Evolutionary conservation across 2,113 vertebrate species (phyloP).

Genomic region (Callocephalon fimbriatum): DNA sequence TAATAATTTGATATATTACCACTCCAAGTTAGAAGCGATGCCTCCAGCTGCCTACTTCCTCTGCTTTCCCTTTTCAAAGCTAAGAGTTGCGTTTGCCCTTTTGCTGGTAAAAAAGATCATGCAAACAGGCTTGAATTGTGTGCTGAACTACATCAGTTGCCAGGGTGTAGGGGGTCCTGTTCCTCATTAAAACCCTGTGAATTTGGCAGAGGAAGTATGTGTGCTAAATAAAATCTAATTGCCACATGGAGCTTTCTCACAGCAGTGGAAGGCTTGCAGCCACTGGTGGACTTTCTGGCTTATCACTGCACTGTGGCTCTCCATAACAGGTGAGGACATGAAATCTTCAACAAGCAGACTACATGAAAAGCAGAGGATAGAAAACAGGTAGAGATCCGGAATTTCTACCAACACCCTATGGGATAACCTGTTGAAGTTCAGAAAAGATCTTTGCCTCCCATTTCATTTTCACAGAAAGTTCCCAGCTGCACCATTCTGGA

Average conservation of each 20-base stretch:
- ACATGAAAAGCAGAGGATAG: neutral
- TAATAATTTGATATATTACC: neutral
- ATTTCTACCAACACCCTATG: neutral
- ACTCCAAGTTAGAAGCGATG: neutral
- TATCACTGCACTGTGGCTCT: neutral
- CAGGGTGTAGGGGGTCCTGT: neutral
- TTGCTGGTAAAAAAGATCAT: neutral
- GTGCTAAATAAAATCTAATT: neutral
- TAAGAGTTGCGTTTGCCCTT: neutral
- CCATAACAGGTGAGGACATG: neutral
- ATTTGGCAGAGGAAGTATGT: neutral
- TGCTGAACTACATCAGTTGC: neutral
- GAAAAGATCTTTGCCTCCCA: neutral
- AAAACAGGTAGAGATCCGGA: neutral
- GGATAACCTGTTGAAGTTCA: neutral
- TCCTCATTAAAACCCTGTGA: conserved; percentile 9
- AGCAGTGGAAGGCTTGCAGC: neutral
- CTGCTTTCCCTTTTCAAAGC: neutral
- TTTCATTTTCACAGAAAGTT: neutral
- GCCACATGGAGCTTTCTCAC: neutral
- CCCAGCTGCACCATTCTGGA: neutral
- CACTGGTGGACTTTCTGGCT: neutral
- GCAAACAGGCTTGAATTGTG: neutral
- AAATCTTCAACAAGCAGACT: neutral
- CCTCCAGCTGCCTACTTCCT: neutral